Evolutionary conservation across 2,113 vertebrate genomes (phyloP), one percentile per base, ranked within the genome.

Genomic region (Percopsis transmontana): DNA sequence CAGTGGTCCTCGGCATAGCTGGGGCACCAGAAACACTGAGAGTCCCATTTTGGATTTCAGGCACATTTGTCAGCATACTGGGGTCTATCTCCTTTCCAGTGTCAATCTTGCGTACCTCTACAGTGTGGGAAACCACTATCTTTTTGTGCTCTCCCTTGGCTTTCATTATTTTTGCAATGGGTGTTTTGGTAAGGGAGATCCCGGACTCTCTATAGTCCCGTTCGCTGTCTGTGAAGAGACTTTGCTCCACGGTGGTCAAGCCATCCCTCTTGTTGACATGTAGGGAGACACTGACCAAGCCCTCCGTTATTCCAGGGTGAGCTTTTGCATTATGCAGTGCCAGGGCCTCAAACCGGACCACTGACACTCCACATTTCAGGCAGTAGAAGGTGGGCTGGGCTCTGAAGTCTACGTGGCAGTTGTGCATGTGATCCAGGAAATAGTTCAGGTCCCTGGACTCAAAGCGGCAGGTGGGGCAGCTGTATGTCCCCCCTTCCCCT

Each of bases 161-260:
- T 91, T 95, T 97, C 92, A 96, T 95, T 89, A 95, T 94, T 87
- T 96, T 98, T 94, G 96, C 96, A 72, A 98, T 96, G 14, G 96
- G 96, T 8, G 95, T 96, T 93, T 97, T 99, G 81, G 94, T 96
- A 65, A 97, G 93, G 68, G 95, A 94, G 81, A 98, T 95, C 74
- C 94, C 95, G 1, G 92, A 76, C 52, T 92, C 91, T 72, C 54
- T 80, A 60, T 62, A 74, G 60, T 93, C 85, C 0, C 95, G 93
- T 72, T 92, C 91, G 0, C 88, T 79, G 9, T 79, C 76, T 2
- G 83, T 83, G 62, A 90, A 88, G 66, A 94, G 62, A 53, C 89
- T 95, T 84, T 98, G 97, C 79, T 98, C 95, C 75, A 97, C 94
- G 0, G 92, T 84, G 0, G 90, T 91, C 12, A 82, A 87, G 47